Percentiles rank a stretch among this genome's conserved stretches.
These are phyloP conservation scores for Halcyon malimbica DNA, from an alignment of 2,113 vertebrate genomes.

Conservation along the genomic window DNA sequence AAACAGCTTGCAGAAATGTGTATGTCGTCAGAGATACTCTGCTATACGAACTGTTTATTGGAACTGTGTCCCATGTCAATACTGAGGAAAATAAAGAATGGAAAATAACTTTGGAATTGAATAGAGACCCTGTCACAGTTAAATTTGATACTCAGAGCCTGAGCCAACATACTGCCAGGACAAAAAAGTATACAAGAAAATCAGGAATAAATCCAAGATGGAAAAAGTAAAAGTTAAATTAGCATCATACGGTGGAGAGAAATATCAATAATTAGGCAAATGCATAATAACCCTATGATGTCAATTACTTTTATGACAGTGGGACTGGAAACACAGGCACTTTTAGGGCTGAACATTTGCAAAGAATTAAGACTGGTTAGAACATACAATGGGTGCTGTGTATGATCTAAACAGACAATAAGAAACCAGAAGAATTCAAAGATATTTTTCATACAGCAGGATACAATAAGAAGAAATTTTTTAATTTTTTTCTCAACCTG, in stretches of 20 bases:
- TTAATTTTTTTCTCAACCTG: not conserved
- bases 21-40: conserved; percentile 14
- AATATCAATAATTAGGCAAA: conserved; percentile 48
- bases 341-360: conserved; percentile 39
- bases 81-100: conserved; percentile 56
- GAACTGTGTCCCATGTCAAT: conserved; percentile 56
- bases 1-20: conserved; percentile 3
- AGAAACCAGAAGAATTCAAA: conserved; percentile 43
- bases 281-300: conserved; percentile 39
- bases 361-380: conserved; percentile 52
- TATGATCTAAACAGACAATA: conserved; percentile 47
- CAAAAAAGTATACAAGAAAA: not conserved
- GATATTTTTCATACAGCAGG: conserved; percentile 34
- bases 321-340: conserved; percentile 19
- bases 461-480: not conserved
- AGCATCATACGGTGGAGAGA: conserved; percentile 1
- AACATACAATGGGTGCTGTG: conserved; percentile 21
- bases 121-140: conserved; percentile 44
- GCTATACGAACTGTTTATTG: conserved; percentile 54
- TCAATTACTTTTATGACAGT: conserved; percentile 51
- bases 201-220: conserved; percentile 28
- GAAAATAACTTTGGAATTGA: conserved; percentile 51
- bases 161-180: conserved; percentile 18
- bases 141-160: conserved; percentile 29
- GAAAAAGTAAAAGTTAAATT: conserved; percentile 62